These are phyloP conservation scores for Cherax destructor DNA, from an alignment of 1,140 invertebrate genomes.

Conservation along the genomic window DNA sequence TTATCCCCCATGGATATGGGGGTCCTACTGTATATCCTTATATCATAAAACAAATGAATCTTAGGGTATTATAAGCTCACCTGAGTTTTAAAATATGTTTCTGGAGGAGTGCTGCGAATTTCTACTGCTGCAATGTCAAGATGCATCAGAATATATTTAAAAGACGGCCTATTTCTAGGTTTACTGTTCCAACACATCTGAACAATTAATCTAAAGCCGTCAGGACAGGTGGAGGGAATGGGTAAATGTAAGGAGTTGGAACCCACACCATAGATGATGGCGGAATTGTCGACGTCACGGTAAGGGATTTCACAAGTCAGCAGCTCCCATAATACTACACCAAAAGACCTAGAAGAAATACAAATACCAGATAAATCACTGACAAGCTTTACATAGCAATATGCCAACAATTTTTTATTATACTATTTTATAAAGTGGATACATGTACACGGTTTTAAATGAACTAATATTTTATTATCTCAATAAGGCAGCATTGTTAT, in stretches of 20 bases:
- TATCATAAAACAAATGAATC: no score
- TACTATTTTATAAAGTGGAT: neutral
- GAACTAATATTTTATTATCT: no score
- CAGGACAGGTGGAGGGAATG: constrained; percentile 92
- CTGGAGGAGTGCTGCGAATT: constrained; percentile 81
- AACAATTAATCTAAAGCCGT: constrained; percentile 84
- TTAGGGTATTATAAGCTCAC: constrained; percentile 73
- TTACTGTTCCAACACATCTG: constrained; percentile 95
- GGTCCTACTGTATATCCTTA: no score
- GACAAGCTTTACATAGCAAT: no score
- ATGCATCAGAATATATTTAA: constrained; percentile 93
- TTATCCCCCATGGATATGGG: no score
- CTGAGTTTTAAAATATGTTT: constrained; percentile 82
- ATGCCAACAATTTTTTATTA: no score
- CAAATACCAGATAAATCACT: neutral
- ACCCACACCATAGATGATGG: constrained; percentile 98
- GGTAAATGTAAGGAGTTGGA: constrained; percentile 93
- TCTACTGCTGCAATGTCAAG: constrained; percentile 90
- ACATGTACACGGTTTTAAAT: neutral
- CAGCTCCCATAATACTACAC: constrained; percentile 98
- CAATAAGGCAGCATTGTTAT: no score
- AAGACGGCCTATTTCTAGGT: constrained; percentile 94
- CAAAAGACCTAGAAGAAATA: constrained; percentile 85
- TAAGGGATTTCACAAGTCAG: constrained; percentile 97
- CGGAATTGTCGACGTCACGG: constrained; percentile 96